Evolutionary conservation across 2,113 vertebrate genomes (phyloP).

Genomic region (Elanoides forficatus): DNA sequence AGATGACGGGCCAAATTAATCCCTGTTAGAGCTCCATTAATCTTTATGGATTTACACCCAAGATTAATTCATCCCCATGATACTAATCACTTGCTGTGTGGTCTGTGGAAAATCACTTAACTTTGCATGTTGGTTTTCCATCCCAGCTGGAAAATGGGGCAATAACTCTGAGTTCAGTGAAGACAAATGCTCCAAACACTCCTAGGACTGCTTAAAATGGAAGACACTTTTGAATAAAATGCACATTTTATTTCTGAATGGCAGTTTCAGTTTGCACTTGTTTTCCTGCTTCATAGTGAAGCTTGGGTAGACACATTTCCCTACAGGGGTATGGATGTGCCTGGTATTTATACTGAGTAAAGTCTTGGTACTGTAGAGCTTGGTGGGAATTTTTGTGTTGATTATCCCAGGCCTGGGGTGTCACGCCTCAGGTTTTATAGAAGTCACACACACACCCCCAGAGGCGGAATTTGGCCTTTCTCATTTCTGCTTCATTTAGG

Average conservation of each 20-base stretch:
- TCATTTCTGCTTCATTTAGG: conserved; percentile 14
- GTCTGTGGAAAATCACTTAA: conserved; percentile 51
- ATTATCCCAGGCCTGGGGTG: not conserved
- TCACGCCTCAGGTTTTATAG: not conserved
- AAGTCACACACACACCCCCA: not conserved
- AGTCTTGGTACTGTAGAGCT: not conserved
- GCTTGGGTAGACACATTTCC: not conserved
- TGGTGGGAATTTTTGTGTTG: not conserved
- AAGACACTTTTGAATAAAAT: not conserved
- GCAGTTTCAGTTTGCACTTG: not conserved
- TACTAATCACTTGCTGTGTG: conserved; percentile 49
- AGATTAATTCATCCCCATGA: conserved; percentile 54
- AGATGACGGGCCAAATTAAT: conserved; percentile 63
- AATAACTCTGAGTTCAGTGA: not conserved
- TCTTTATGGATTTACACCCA: conserved; percentile 60
- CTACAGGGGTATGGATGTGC: not conserved
- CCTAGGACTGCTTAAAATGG: not conserved
- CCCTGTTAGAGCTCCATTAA: conserved; percentile 51
- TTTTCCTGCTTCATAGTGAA: not conserved
- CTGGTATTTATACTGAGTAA: not conserved
- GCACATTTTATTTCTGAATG: not conserved
- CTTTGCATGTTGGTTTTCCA: not conserved
- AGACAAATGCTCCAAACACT: not conserved
- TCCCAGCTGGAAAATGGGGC: not conserved
- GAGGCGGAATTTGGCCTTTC: conserved; percentile 14